Conservation (phyloP, 2,888 invertebrate species). For the Caenorhabditis angaria region DNA sequence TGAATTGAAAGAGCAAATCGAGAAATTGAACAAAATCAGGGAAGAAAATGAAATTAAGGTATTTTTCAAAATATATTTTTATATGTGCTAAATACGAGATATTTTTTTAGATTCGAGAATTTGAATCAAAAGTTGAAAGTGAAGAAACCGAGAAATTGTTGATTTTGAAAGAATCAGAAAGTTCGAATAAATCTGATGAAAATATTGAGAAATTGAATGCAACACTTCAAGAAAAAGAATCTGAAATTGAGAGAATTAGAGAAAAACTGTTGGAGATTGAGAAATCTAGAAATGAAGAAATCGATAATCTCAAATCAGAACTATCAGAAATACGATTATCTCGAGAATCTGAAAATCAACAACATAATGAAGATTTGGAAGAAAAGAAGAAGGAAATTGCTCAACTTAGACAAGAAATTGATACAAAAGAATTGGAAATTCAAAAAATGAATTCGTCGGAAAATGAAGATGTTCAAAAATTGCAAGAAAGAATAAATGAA, state of each 20-base stretch:
- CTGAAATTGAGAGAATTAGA: constrained; percentile 6
- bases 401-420: constrained; percentile 10
- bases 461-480: not conserved
- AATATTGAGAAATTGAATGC: constrained; percentile 16
- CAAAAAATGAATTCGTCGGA: not conserved
- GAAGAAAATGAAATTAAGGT: not conserved
- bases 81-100: too few species aligned
- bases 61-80: not conserved
- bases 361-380: too few species aligned
- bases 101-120: not conserved
- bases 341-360: too few species aligned
- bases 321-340: too few species aligned
- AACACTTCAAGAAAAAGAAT: constrained; percentile 3
- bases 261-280: not conserved
- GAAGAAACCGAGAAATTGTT: constrained; percentile 15
- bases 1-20: constrained; percentile 15
- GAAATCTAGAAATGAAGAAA: too few species aligned
- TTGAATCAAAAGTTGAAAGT: constrained; percentile 6
- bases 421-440: constrained; percentile 12
- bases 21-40: constrained; percentile 9
- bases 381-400: too few species aligned
- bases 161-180: not conserved
- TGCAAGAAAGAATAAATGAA: too few species aligned
- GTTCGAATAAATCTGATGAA: too few species aligned
- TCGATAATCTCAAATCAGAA: too few species aligned